Evolutionary conservation across 2,113 vertebrate species (phyloP), one percentile per base, ranked within the genome.

Genomic region (Brevimyrus niger): DNA sequence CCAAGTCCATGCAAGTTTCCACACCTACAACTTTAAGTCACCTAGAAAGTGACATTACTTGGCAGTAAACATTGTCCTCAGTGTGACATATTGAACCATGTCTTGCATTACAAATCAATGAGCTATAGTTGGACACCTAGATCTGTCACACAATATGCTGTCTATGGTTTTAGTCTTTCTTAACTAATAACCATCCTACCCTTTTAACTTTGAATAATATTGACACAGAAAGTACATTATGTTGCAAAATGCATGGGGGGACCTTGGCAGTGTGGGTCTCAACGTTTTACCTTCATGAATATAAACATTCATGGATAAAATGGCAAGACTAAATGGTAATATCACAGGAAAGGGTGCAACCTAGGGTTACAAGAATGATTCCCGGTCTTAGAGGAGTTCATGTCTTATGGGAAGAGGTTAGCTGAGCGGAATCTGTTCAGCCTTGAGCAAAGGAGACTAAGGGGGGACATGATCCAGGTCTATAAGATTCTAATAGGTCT

Each of bases 51-150:
- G 42, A 27, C 19, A 48, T 55, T 69, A 23, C 86, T 76, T 44
- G 38, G 48, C 69, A 47, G 17, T 65, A 44, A 55, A 58, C 86
- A 87, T 58, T 87, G 86, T 58, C 89, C 73, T 83, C 42, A 61
- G 69, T 73, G 82, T 86, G 69, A 87, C 86, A 65, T 90, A 90
- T 90, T 88, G 89, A 90, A 87, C 87, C 76, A 84, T 15, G 87
- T 90, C 89, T 90, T 84, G 38, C 84, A 19, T 90, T 90, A 83
- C n/a, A 47, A 88, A 88, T 90, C 89, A 61, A 90, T 90, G 38
- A 35, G 50, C 86, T 90, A 90, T 88, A 90, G 51, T 90, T 88
- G 83, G 89, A 51, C 42, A 44, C 69, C 51, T 87, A 61, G 42
- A 58, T 82, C 69, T 21, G 69, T 90, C 89, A 88, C 86, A 53